Conservation (phyloP, 2,888 invertebrate species). For the Agriopis aurantiaria region DNA sequence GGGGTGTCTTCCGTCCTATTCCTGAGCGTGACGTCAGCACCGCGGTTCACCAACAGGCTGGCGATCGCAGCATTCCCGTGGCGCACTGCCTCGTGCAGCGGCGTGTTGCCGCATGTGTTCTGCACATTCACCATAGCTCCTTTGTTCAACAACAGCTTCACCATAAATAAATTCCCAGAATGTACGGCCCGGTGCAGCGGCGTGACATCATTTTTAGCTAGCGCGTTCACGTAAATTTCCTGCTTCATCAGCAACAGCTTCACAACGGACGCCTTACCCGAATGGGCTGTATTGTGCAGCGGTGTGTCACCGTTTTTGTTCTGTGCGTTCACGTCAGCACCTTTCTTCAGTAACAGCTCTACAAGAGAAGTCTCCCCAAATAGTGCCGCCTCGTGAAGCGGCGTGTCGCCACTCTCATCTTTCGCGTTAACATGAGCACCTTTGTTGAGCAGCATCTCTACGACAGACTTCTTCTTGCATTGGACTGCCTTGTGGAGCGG, state of each 20-base stretch:
- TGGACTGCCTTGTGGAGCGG: background rate
- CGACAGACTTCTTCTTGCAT: background rate
- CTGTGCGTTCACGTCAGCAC: background rate
- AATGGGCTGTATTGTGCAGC: background rate
- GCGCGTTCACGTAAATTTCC: background rate
- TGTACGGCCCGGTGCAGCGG: background rate
- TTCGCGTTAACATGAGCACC: background rate
- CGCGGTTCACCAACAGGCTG: background rate
- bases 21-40: constrained; percentile 16
- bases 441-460: background rate
- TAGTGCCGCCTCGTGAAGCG: background rate
- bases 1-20: constrained; percentile 46
- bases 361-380: background rate
- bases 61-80: background rate
- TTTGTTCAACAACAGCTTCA: background rate
- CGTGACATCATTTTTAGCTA: background rate
- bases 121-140: background rate
- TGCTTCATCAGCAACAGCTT: background rate
- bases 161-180: background rate
- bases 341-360: constrained; percentile 1
- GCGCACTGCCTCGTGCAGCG: background rate
- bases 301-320: background rate
- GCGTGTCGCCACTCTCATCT: background rate
- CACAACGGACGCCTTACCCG: too few relatives aligned
- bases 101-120: background rate